Evolutionary conservation across 2,888 invertebrate species (phyloP).

Genomic region (Chalcis sispes): DNA sequence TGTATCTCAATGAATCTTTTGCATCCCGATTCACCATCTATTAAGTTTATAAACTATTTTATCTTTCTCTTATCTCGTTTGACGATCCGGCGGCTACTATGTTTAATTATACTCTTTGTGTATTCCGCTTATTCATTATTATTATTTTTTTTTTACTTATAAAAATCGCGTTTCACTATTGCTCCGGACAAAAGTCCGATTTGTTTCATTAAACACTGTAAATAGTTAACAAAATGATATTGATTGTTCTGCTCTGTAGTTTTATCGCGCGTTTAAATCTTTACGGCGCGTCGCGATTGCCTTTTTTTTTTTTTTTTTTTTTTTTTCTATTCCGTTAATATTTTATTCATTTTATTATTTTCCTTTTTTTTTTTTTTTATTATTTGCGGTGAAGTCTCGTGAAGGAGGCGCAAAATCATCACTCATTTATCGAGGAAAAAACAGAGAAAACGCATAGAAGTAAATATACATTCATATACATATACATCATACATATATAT

Average conservation of each 20-base stretch:
- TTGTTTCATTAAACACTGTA: conserved; percentile 72
- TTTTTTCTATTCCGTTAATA: no score
- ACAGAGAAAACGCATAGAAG: conserved; percentile 42
- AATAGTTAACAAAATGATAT: conserved; percentile 76
- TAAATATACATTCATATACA: conserved; percentile 50
- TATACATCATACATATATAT: conserved; percentile 38
- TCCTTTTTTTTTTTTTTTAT: background rate
- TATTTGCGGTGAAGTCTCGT: conserved; percentile 41
- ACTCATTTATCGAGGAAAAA: conserved; percentile 51
- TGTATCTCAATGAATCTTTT: conserved; percentile 22
- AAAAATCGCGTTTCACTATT: conserved; percentile 69
- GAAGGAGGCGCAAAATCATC: conserved; percentile 55
- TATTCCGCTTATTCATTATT: conserved; percentile 51
- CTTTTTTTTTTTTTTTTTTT: background rate
- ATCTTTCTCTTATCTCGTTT: conserved; percentile 54
- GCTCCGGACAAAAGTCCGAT: conserved; percentile 73
- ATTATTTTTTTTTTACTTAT: conserved; percentile 44
- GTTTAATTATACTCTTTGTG: conserved; percentile 56
- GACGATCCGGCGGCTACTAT: conserved; percentile 50
- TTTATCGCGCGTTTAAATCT: conserved; percentile 48
- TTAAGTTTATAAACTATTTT: conserved; percentile 62
- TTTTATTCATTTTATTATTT: background rate
- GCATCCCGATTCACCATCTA: conserved; percentile 45
- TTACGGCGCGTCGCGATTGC: conserved; percentile 46
- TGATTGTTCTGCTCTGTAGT: conserved; percentile 68